Base-by-base conservation (phyloP, 2,888 invertebrate species). In the Bimastos eiseni region DNA sequence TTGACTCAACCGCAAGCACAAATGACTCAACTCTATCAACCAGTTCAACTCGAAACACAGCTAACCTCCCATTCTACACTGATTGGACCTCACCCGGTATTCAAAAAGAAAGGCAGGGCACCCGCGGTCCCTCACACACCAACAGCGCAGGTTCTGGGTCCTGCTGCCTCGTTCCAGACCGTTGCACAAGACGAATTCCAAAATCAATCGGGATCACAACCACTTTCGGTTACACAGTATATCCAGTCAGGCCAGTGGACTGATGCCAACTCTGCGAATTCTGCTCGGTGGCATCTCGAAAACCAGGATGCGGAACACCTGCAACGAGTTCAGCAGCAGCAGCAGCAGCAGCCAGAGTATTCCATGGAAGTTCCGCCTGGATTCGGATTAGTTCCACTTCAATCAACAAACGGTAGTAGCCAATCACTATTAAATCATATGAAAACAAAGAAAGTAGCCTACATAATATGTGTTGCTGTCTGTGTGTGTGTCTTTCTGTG, bases 281-380 rank as follows among this genome's bases (percentile, higher is more conserved):
- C 49, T 49, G 6, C 49, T 49, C 21, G 24, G 49, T 49, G 49
- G 49, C 49, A 24, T 49, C 49, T 24, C 49, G 49, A 49, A 49
- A 49, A 24, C 49, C 21, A 49, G 21, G n/a, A n/a, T n/a, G 70
- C 30, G 30, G 70, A 70, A 30, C 30, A 70, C 70, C 70, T 70
- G 70, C 70, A 70, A 86, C 37, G 30, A 86, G 36, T 5, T 86
- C 86, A 24, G 4, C 86, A 86, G 34, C 86, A 86, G 86, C 86
- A 84, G 84, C 84, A 86, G 86, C 86, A 86, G 86, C 86, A 34
- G 84, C 84, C 24, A 84, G 30, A 84, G n/a, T 13, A 19, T 84
- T 13, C 86, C 13, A 24, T 86, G 33, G 86, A 86, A 86, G 37
- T 86, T 37, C 86, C 86, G 13, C 86, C 86, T 86, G 86, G 86